Evolutionary conservation across 2,797 vertebrate species (phyloP).

Genomic region (Anabas testudineus): DNA sequence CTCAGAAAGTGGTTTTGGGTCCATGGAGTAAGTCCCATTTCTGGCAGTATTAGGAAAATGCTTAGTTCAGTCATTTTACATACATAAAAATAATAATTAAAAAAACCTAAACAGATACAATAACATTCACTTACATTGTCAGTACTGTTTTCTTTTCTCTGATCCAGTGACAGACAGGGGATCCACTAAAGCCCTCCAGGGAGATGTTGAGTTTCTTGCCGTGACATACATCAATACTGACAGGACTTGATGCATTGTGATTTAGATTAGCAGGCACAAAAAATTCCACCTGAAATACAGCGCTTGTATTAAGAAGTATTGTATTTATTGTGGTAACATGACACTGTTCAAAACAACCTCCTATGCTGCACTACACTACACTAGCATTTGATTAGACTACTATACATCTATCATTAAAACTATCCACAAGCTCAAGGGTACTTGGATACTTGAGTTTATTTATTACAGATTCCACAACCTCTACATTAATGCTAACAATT

Average conservation of each 20-base stretch:
- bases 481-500: too few relatives aligned
- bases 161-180: constrained; percentile 53
- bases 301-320: background rate
- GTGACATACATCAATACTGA: constrained; percentile 32
- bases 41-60: constrained; percentile 23
- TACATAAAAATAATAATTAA: background rate
- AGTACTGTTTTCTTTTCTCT: background rate
- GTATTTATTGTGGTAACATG: background rate
- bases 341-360: background rate
- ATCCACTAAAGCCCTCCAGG: constrained; percentile 36
- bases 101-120: background rate
- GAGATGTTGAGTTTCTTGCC: constrained; percentile 66
- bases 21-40: constrained; percentile 49
- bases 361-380: background rate
- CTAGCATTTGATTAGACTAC: too few relatives aligned
- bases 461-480: background rate
- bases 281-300: constrained; percentile 53
- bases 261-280: constrained; percentile 27
- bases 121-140: constrained; percentile 40
- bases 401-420: too few relatives aligned
- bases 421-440: too few relatives aligned
- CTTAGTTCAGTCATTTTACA: background rate
- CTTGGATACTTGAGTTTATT: background rate
- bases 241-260: constrained; percentile 30
- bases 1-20: constrained; percentile 77